Evolutionary conservation across 2,113 vertebrate species (phyloP).

Genomic region (Saimiri boliviensis): DNA sequence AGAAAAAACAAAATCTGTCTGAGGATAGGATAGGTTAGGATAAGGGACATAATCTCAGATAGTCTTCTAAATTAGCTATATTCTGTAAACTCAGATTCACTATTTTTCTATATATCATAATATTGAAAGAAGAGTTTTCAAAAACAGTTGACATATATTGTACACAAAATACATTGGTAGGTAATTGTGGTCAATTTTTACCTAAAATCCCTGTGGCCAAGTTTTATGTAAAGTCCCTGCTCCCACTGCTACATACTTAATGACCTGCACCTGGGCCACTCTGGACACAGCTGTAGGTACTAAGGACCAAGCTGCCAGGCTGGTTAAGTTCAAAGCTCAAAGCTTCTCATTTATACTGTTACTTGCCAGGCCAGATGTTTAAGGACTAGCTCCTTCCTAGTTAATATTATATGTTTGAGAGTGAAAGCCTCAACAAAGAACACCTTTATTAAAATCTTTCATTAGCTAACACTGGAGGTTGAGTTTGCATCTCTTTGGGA

Average conservation of each 20-base stretch:
- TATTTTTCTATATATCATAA: conserved; percentile 92
- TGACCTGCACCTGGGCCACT: conserved; percentile 85
- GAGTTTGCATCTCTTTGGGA: neutral
- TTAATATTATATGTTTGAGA: neutral
- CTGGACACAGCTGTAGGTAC: neutral
- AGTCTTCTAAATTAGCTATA: conserved; percentile 93
- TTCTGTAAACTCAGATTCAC: conserved; percentile 91
- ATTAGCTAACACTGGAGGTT: neutral
- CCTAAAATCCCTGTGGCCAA: conserved; percentile 89
- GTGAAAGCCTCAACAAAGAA: neutral
- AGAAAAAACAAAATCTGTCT: conserved; percentile 93
- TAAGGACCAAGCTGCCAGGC: neutral
- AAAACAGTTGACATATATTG: conserved; percentile 93
- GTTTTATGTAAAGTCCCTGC: conserved; percentile 92
- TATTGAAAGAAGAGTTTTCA: conserved; percentile 93
- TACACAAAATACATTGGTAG: conserved; percentile 91
- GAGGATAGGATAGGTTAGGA: conserved; percentile 91
- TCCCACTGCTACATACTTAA: conserved; percentile 91
- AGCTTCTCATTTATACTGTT: neutral
- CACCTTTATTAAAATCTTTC: neutral
- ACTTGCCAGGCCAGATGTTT: neutral
- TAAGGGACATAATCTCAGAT: conserved; percentile 89
- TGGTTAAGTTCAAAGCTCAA: neutral
- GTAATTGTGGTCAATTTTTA: conserved; percentile 94
- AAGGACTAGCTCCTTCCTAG: neutral